A percentile compares a stretch with the other conserved stretches of the same genome.
Conservation (phyloP, 2,113 vertebrate genomes). For the zebrafish (Danio rerio) region DNA sequence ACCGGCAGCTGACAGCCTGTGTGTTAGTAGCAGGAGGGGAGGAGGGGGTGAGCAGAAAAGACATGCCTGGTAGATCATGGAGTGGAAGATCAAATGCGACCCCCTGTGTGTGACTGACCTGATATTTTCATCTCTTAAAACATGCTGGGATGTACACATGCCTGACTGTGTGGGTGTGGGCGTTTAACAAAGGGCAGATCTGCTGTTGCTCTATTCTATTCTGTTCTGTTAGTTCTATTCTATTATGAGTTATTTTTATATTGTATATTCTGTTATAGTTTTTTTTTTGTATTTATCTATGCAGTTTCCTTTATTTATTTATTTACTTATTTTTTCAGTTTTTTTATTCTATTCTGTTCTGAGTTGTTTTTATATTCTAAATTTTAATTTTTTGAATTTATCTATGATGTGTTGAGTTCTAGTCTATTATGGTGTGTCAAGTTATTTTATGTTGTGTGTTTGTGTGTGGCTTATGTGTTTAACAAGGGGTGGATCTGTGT, state of each 20-base stretch:
- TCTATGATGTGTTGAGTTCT: too few species aligned
- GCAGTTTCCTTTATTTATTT: too few species aligned
- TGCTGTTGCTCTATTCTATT: not conserved
- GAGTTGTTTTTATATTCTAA: too few species aligned
- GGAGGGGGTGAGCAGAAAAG: conserved; percentile 8
- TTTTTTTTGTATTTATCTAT: not conserved
- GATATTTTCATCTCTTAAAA: conserved; percentile 6
- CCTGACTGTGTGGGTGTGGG: not conserved
- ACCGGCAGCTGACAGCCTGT: conserved; percentile 52
- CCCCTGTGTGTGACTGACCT: conserved; percentile 15
- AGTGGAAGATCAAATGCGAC: conserved; percentile 26
- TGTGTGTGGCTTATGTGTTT: too few species aligned
- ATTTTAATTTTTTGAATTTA: too few species aligned
- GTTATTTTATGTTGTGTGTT: not conserved
- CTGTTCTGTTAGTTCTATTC: not conserved
- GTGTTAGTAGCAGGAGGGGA: conserved; percentile 17
- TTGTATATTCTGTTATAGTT: not conserved
- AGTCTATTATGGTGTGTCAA: too few species aligned
- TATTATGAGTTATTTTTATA: not conserved
- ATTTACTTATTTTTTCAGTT: too few species aligned
- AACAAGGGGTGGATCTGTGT: too few species aligned
- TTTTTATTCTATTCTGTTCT: not conserved
- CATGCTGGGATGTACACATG: not conserved
- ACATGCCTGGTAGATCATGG: conserved; percentile 30
- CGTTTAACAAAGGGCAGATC: not conserved